These are phyloP conservation scores for Tyria jacobaeae DNA, from an alignment of 2,888 invertebrate species.

Conservation along the genomic window DNA sequence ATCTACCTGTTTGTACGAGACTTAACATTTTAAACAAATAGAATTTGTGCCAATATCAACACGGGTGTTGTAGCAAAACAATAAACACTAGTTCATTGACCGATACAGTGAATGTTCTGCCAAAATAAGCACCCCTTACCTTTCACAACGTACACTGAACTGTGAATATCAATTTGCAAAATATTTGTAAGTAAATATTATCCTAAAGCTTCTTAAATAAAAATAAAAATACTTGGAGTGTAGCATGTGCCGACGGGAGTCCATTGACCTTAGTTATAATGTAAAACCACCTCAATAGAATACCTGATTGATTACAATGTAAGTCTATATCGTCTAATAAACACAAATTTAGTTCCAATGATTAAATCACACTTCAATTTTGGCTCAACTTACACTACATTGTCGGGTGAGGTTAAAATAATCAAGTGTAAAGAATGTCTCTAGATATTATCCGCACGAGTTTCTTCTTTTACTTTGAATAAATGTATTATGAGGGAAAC, in stretches of 20 bases:
- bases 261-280: not conserved
- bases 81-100: slow-evolving; percentile 81
- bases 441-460: too few species aligned
- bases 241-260: not conserved
- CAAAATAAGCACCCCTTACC: slow-evolving; percentile 81
- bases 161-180: slow-evolving; percentile 46
- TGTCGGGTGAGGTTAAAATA: too few species aligned
- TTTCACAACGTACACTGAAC: slow-evolving; percentile 62
- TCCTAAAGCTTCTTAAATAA: not conserved
- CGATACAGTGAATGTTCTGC: slow-evolving; percentile 71
- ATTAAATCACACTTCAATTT: too few species aligned
- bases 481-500: too few species aligned
- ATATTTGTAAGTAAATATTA: slow-evolving; percentile 20
- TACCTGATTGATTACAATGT: too few species aligned
- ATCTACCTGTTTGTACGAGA: slow-evolving; percentile 73
- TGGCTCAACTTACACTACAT: too few species aligned
- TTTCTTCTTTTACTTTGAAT: too few species aligned
- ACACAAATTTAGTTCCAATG: too few species aligned
- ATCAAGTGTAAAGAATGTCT: too few species aligned
- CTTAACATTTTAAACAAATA: slow-evolving; percentile 82
- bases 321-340: too few species aligned
- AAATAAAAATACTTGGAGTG: too few species aligned
- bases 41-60: slow-evolving; percentile 82
- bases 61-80: slow-evolving; percentile 79
- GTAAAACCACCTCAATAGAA: not conserved